A percentile compares a stretch with the other conserved stretches of the same genome.
Conservation (phyloP, 2,888 invertebrate species). For the Eilema caniola region DNA sequence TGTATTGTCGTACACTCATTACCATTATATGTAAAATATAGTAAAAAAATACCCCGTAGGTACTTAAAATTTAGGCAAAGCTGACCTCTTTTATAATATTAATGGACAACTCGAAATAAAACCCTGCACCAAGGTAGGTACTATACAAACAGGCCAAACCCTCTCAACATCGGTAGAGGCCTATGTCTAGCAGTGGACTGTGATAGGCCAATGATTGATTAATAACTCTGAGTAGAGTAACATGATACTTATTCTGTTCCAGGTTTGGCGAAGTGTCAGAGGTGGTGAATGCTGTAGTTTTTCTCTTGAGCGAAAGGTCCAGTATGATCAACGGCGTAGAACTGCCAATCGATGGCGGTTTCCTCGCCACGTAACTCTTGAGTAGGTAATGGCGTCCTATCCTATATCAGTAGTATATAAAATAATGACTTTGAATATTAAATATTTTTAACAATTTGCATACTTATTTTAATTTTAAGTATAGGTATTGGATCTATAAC, state of each 20-base stretch:
- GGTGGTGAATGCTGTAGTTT: slow-evolving; percentile 93
- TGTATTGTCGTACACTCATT: too few species aligned
- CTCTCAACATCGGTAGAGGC: too few species aligned
- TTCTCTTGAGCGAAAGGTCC: slow-evolving; percentile 91
- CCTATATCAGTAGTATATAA: slow-evolving; percentile 10
- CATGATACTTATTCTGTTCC: slow-evolving; percentile 47
- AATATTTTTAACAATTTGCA: slow-evolving; percentile 43
- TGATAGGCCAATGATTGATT: too few species aligned
- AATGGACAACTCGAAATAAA: too few species aligned
- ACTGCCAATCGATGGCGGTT: slow-evolving; percentile 94
- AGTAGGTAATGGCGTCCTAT: slow-evolving; percentile 15
- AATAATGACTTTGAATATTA: slow-evolving; percentile 31
- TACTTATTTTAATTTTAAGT: slow-evolving; percentile 38
- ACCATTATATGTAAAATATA: not conserved
- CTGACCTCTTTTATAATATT: too few species aligned
- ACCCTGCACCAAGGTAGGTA: too few species aligned
- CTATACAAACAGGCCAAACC: too few species aligned
- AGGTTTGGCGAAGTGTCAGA: slow-evolving; percentile 93
- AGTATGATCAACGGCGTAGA: slow-evolving; percentile 93
- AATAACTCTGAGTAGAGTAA: not conserved
- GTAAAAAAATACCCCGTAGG: too few species aligned
- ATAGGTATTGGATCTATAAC: slow-evolving; percentile 44
- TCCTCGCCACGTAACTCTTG: slow-evolving; percentile 80
- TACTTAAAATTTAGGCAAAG: too few species aligned
- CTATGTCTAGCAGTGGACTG: too few species aligned